Evolutionary conservation across 2,113 vertebrate genomes (phyloP), one percentile per base, ranked within the genome.

Genomic region (Oreocharis arfaki): DNA sequence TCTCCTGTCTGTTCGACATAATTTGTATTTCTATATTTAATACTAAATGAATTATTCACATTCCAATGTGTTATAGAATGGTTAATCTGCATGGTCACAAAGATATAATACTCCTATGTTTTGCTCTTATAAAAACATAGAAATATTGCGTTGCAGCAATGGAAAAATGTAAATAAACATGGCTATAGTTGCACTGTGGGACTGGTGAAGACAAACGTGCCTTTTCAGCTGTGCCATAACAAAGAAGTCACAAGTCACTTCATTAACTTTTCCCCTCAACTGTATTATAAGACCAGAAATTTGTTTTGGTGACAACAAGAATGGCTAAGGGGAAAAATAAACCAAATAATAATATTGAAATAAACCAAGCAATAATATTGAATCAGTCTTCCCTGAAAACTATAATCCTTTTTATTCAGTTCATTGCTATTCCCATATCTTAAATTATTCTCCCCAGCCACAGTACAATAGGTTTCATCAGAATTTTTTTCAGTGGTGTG

Each of bases 311-410:
- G 30, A 84, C 82, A 53, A 37, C 37, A 69, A 61, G 41, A 71
- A 82, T 41, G 53, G 77, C 81, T 78, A 81, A 26, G 17, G 77
- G 69, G 52, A 39, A 91, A 95, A 95, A 95, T 71, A 94, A 89
- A 84, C 33, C 24, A 82, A 89, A 89, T 47, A 77, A 41, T 60
- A 92, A 73, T 65, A 90, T 10, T 70, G 74, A 94, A 94, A 95
- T 79, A 95, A 93, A 57, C 20, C 17, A 82, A 71, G 87, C 63
- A 94, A 84, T 71, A 91, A 88, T 61, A 90, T 10, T 86, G 60
- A 90, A 77, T 89, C 69, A 78, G 12, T 92, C 77, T 89, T 92
- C 89, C 64, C 81, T 93, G 63, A 84, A 84, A 96, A 59, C 24
- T n/a, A 44, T 71, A 87, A 86, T 80, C 41, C 33, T 8, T 86